A percentile compares a stretch with the other conserved stretches of the same genome.
Evolutionary conservation across 2,797 vertebrate genomes (phyloP).

Genomic region (Chrosomus eos): DNA sequence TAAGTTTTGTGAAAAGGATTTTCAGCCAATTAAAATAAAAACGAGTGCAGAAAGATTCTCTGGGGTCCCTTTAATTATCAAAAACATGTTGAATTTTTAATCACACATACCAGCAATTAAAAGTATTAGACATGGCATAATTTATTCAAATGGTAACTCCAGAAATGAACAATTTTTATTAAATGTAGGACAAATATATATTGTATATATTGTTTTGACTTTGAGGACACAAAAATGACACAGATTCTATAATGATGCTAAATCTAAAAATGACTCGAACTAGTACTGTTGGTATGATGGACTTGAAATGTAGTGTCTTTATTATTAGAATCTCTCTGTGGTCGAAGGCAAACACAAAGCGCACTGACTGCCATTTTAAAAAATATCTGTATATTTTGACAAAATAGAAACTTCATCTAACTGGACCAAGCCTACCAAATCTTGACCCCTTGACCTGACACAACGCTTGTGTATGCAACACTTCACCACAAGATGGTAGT

Average conservation of each 20-base stretch:
- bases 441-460: background rate
- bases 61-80: background rate
- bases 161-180: background rate
- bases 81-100: background rate
- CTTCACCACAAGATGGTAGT: slow-evolving; percentile 19
- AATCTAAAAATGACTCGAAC: background rate
- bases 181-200: background rate
- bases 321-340: background rate
- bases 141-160: background rate
- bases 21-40: background rate
- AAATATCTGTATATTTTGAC: background rate
- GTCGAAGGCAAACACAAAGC: background rate
- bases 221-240: background rate
- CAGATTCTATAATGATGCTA: background rate
- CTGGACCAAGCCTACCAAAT: background rate
- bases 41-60: background rate
- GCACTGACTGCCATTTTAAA: background rate
- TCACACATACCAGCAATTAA: background rate
- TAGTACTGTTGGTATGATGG: background rate
- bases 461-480: background rate
- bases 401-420: background rate
- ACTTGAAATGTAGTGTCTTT: background rate
- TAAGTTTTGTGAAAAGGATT: background rate
- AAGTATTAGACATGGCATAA: background rate
- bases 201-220: too few relatives aligned